Evolutionary conservation across 1,140 invertebrate genomes (phyloP), one percentile per base, ranked within the genome.

Genomic region (Atta cephalotes): DNA sequence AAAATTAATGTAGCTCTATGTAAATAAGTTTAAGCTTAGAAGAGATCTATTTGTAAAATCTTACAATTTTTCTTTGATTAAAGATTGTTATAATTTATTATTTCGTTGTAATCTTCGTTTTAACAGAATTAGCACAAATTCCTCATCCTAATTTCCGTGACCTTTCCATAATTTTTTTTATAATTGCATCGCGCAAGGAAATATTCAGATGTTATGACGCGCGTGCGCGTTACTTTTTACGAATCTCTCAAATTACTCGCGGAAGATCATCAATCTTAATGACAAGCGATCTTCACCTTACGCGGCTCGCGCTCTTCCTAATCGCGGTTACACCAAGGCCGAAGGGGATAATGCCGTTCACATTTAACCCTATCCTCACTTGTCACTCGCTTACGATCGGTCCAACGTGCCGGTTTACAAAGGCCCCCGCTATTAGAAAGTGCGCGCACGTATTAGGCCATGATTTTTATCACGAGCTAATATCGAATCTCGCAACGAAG

Each of bases 291-390:
- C 80, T 84, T 84, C 80, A 84, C 80, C 80, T 84, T 76, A 84
- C 70, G 35, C 70, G 80, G 56, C 80, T 74, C 70, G 80, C 80
- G 70, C 80, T 84, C 80, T 62, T 62, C 80, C 80, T 84, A 84
- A 84, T 84, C 80, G 70, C 70, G 70, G 70, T 16, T 82, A 51
- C 45, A 51, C 80, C 80, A 84, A 84, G 80, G 70, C 80, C 70
- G 80, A 84, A 76, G 80, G 80, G 80, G 70, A 84, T 84, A 84
- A 76, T 84, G 70, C 80, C 80, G 80, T 76, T 84, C 80, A 84
- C 80, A 84, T 84, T 84, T 84, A 84, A 84, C 80, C 80, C 80
- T 76, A 84, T 84, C 80, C 80, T 84, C 80, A 84, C 80, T 84
- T 84, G 80, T 84, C 80, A 84, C 70, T 84, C 56, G 80, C 70